Conservation (phyloP, 2,797 vertebrate species). For the Acrocephalus scirpaceus region DNA sequence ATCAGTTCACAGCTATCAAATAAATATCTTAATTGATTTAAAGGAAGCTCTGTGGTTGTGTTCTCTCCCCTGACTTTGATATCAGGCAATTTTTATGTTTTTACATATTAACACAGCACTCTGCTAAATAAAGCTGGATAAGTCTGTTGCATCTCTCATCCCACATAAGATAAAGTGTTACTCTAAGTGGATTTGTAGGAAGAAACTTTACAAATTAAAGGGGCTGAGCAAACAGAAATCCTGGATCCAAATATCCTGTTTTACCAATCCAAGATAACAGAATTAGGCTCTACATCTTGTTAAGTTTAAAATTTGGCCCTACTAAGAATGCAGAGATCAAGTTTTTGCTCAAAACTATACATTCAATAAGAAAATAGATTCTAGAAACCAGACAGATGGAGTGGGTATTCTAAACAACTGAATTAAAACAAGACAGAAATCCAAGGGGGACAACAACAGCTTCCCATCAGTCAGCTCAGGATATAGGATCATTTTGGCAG, state of each 20-base stretch:
- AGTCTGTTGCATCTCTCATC: background rate
- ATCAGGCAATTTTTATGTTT: background rate
- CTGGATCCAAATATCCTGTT: background rate
- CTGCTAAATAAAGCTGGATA: background rate
- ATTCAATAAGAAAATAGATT: background rate
- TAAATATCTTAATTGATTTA: slow-evolving; percentile 7
- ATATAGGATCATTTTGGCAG: background rate
- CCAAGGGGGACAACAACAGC: background rate
- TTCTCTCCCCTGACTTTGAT: background rate
- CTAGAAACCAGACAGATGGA: background rate
- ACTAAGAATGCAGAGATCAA: background rate
- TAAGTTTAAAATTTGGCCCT: background rate
- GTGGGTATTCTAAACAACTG: background rate
- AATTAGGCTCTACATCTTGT: background rate
- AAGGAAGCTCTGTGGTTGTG: background rate
- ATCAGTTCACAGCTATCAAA: background rate
- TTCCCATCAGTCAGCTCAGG: background rate
- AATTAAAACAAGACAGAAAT: background rate
- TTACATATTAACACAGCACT: background rate
- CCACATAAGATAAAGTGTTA: background rate
- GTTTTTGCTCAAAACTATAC: background rate
- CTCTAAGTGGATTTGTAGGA: background rate
- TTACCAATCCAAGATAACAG: background rate
- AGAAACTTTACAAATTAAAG: background rate
- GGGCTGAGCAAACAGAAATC: background rate